Percentiles rank a stretch among this genome's conserved stretches.
These are phyloP conservation scores for Hippoglossus stenolepis DNA, from an alignment of 2,113 vertebrate genomes.

Conservation along the genomic window DNA sequence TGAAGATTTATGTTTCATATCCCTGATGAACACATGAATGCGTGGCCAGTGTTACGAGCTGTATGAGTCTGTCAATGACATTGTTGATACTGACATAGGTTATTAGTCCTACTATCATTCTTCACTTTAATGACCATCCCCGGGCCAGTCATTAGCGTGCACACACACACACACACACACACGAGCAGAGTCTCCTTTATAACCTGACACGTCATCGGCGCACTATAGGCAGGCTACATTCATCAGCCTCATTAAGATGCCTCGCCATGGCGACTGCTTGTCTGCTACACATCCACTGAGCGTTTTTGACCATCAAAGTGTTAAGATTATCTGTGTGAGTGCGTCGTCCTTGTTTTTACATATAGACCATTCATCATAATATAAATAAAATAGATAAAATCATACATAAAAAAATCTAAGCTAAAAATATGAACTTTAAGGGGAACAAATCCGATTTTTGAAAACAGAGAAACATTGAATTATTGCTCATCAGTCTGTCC, in stretches of 20 bases:
- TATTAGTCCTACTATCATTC: conserved; percentile 46
- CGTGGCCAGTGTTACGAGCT: not conserved
- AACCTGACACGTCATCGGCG: conserved; percentile 28
- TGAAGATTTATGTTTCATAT: not conserved
- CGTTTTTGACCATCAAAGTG: not conserved
- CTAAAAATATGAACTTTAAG: not conserved
- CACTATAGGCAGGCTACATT: conserved; percentile 37
- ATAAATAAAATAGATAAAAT: not conserved
- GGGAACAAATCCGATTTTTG: not conserved
- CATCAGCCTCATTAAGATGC: conserved; percentile 61
- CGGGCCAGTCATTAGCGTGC: conserved; percentile 8
- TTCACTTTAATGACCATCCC: conserved; percentile 22
- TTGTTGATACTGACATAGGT: conserved; percentile 15
- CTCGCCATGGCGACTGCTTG: conserved; percentile 33
- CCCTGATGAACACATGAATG: not conserved
- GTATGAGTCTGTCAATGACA: conserved; percentile 19
- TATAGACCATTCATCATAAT: not conserved
- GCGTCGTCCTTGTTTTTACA: not conserved
- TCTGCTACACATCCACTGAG: conserved; percentile 26
- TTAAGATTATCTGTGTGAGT: not conserved
- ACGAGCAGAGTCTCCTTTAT: conserved; percentile 19
- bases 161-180: not conserved
- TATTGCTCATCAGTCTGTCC: not conserved
- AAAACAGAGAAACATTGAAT: not conserved
- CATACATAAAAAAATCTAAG: no score